phyloP scores from a whole-genome alignment of 2,888 invertebrate genomes.

The Strigamia transsilvanica region DNA sequence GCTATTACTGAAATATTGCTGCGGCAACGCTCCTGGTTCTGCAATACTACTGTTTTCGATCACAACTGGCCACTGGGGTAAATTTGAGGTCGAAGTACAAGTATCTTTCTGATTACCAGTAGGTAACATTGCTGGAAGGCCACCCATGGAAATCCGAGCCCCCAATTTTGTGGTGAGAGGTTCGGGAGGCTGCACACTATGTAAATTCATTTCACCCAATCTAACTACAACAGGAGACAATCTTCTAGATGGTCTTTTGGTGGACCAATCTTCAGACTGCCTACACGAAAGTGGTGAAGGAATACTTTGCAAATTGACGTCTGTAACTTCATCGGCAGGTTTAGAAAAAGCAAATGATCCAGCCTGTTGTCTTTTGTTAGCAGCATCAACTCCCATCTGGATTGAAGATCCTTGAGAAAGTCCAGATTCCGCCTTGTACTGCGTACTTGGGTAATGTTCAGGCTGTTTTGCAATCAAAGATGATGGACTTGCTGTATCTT shows the following conservation, averaged over 20 bases:
- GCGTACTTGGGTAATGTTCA: neutral
- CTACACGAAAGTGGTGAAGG: neutral
- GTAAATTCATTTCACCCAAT: neutral
- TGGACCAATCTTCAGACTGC: neutral
- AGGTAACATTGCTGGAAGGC: no score
- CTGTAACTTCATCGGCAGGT: neutral
- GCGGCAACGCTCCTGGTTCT: neutral
- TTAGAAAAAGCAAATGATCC: neutral
- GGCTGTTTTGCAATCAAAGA: neutral
- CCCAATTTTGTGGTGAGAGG: no score
- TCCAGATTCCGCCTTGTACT: neutral
- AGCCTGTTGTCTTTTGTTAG: neutral
- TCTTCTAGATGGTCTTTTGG: neutral
- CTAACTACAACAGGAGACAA: neutral
- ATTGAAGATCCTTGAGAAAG: no score
- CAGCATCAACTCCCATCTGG: neutral
- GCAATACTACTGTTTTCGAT: neutral
- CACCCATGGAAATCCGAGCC: no score
- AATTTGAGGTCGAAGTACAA: neutral
- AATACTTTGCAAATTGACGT: neutral
- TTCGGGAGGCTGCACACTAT: no score
- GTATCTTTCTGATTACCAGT: neutral
- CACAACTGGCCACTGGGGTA: neutral
- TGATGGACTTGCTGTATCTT: neutral
- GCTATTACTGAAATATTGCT: neutral